Percentiles rank a stretch among this genome's conserved stretches.
Evolutionary conservation across 2,797 vertebrate genomes (phyloP).

Genomic region (Tadarida brasiliensis): DNA sequence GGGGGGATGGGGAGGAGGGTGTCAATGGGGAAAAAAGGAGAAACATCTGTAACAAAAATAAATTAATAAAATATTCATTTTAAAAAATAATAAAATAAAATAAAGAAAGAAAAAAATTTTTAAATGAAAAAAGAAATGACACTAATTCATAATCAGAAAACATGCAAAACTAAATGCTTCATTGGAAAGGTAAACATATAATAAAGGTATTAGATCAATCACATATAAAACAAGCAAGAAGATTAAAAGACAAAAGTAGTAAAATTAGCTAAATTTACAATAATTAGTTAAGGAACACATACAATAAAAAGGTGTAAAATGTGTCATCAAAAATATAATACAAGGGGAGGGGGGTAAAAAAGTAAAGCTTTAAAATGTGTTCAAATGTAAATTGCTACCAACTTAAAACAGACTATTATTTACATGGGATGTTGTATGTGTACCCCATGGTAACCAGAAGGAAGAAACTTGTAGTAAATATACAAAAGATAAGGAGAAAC

Average conservation of each 20-base stretch:
- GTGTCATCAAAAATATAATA: background rate
- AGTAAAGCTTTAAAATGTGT: background rate
- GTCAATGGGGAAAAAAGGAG: no score
- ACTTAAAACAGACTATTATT: background rate
- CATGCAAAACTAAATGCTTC: background rate
- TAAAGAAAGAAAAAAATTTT: no score
- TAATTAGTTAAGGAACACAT: background rate
- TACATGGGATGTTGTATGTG: background rate
- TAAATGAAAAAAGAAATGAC: no score
- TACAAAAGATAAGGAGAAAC: background rate
- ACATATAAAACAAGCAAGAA: background rate
- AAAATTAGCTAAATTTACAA: background rate
- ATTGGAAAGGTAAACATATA: background rate
- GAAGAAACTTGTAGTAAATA: background rate
- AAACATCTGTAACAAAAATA: no score
- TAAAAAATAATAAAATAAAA: no score
- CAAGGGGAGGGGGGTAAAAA: background rate
- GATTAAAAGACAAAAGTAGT: background rate
- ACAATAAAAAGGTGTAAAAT: background rate
- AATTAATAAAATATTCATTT: no score
- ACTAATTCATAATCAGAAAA: background rate
- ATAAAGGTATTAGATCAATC: background rate
- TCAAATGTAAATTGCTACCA: background rate
- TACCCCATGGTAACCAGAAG: background rate
- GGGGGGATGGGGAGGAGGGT: no score